Base-by-base conservation (phyloP, 2,888 invertebrate genomes). In the Napeogenes sylphis region DNA sequence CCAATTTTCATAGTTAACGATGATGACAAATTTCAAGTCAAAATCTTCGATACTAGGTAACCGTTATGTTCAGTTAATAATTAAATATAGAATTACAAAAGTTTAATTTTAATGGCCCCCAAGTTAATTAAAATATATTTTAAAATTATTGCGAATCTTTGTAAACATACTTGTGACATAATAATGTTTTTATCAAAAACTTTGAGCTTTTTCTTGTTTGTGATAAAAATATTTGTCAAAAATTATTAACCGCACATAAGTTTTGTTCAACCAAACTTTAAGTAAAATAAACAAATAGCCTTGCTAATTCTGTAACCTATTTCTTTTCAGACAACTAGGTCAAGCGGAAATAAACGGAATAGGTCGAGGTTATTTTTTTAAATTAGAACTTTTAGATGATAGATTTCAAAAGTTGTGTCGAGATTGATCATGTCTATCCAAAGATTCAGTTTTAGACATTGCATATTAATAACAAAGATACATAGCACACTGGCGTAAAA, bases 291-390 rank as follows among this genome's bases (percentile, higher is more conserved):
- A 58, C 14, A 38, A 45, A 53, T 59, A 45, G 12, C 38, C 42
- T 59, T 54, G 54, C 30, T 51, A 59, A 51, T 59, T 55, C 38
- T 60, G 51, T 42, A 55, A 45, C 10, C 53, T 33, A 46, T 59
- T 60, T 56, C 55, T 47, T 55, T 65, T 55, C 60, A 60, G 47
- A 55, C 42, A 65, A 58, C 38, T 65, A 56, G 65, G 65, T 65
- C 62, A 60, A 65, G 65, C 53, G 55, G 60, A 65, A 59, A 62
- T 47, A 51, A 14, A 33, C 55, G 58, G 58, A 62, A 62, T 62
- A 58, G 62, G 62, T 62, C 57, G 62, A 62, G 62, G 45, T 13
- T 56, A 53, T 58, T 58, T 58, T 62, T 53, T 58, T 46, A 57
- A 58, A 62, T 62, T 57, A 45, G 46, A 51, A 30, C 30, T 51